Evolutionary conservation across 2,888 invertebrate species (phyloP), one percentile per base, ranked within the genome.

Genomic region (Tridacna gigas): DNA sequence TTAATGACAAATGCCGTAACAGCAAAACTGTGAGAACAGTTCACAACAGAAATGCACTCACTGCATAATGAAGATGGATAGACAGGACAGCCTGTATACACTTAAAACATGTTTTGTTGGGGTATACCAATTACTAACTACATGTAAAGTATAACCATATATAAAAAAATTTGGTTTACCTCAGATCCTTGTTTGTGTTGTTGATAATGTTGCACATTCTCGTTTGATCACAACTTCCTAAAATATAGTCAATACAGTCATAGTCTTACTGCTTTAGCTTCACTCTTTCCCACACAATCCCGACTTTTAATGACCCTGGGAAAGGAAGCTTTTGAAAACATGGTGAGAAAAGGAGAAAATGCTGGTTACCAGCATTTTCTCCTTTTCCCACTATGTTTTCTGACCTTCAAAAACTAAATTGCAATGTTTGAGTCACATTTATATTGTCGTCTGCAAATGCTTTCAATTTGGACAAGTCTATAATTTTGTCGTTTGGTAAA

Each of bases 161-260:
- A 37, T 37, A 37, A 37, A 37, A 2, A 37, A 37, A 37, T 37
- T 37, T 76, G 18, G 28, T 56, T 71, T 26, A 76, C 73, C 66
- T 71, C 25, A 71, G 45, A 15, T 71, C 71, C 11, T 48, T 47
- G 48, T 71, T 71, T 2, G 48, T 51, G 20, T 71, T 71, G 51
- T 71, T 71, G 48, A 47, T 22, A 20, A 71, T 71, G 26, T 47
- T 51, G n/a, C 48, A 51, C 22, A 13, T 22, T 51, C 71, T 51
- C 71, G 51, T 71, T 26, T 71, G 71, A 25, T 71, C 48, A n/a
- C 22, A n/a, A 25, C 22, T 22, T 25, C 48, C 71, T 71, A 51
- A 0, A 71, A 71, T 11, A 51, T n/a, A n/a, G n/a, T n/a, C n/a
- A n/a, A n/a, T n/a, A n/a, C n/a, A n/a, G n/a, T n/a, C n/a, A n/a